Base-by-base conservation (phyloP, 2,113 vertebrate species). In the Galeopterus variegatus region DNA sequence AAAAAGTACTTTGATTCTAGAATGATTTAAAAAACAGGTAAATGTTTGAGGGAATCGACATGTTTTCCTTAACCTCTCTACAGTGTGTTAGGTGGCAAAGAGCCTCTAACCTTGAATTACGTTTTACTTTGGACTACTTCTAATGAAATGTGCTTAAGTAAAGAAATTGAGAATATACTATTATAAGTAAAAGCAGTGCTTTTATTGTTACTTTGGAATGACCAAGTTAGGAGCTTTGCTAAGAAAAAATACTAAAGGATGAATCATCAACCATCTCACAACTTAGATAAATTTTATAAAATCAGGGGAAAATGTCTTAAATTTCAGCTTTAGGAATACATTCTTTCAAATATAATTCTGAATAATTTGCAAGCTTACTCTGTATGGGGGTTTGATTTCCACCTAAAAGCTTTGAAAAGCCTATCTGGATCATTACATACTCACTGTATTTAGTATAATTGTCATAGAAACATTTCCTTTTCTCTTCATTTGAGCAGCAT, bases 301-400 rank as follows among this genome's bases (percentile, higher is more conserved):
- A 98, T 87, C 67, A 95, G 72, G 91, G 75, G 90, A 98, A 97
- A 94, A 94, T 45, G n/a, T 93, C 86, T 96, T 97, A 90, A 97
- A 93, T 95, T 93, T 95, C 96, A 97, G 95, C 96, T 94, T 54
- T 93, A 97, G 93, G 62, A 95, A 87, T 95, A 62, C 19, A 93
- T 72, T 88, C 76, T 97, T 98, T 95, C 88, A 96, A 97, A 93
- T 96, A 96, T 96, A 98, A 96, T 98, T 89, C 52, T 84, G 72
- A 96, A 96, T 97, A 98, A 98, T 97, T 94, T 96, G 67, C 23
- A 97, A 97, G 92, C 93, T 96, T 98, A 92, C 87, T 97, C 88
- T 97, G 73, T 89, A 82, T 95, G 75, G 82, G 84, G 86, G 24
- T 93, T 96, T 17, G 24, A 97, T 90, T 97, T 95, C 69, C 90